Evolutionary conservation across 92 coral and sea anemone species (phyloP), one percentile per base, ranked within the genome.

Genomic region (Heliopora coerulea): DNA sequence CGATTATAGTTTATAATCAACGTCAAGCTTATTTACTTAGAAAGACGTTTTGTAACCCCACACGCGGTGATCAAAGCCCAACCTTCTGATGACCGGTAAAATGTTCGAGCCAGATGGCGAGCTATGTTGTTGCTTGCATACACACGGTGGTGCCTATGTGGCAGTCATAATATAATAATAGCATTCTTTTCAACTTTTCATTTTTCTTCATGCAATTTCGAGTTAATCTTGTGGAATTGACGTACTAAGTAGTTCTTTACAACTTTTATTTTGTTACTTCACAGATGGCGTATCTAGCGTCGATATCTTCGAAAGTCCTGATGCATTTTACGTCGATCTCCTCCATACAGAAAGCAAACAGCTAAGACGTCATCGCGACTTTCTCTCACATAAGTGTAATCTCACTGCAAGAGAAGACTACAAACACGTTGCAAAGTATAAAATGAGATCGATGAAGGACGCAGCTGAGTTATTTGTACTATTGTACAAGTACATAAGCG

Each of bases 381-480:
- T 83, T 25, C 54, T 35, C 25, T 41, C 30, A 37, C 65, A 39
- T 69, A 78, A 77, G 57, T 68, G 59, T 62, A 44, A 82, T 21
- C 65, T 63, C 62, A 73, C 58, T n/a, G 68, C 62, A 21, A 65
- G 20, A 28, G 79, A 21, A 54, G 91, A 88, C 83, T 89, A 83
- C 77, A 88, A 84, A 52, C 96, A 93, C 56, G 95, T 93, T 37
- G 98, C 98, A 0, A 74, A 87, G 27, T 93, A 93, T 80, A 89
- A 89, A 87, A 93, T 93, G 96, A 91, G 96, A 72, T 85, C 98
- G 13, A 81, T 82, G 63, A 85, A 84, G 21, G 98, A 93, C 77
- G 95, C 98, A 73, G 91, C 96, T 78, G 96, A 87, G 29, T 81
- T 93, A 62, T 93, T 93, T 82, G 98, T 82, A 75, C 85, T 93